Evolutionary conservation across 2,113 vertebrate species (phyloP).

Genomic region (Puntigrus tetrazona): DNA sequence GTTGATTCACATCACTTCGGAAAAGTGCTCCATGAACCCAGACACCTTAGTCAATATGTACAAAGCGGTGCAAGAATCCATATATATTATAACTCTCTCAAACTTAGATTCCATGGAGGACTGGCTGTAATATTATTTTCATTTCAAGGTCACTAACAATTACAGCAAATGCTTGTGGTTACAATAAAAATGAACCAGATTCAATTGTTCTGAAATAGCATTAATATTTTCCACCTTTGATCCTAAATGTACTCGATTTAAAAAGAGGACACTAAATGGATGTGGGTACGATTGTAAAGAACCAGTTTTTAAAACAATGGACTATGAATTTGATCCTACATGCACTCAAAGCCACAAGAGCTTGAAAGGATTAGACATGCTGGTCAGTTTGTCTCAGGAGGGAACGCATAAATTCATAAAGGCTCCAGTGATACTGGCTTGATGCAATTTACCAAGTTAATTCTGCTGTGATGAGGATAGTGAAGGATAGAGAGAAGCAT

Average conservation of each 20-base stretch:
- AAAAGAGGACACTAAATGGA: background rate
- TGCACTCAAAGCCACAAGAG: background rate
- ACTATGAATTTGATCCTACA: constrained; percentile 11
- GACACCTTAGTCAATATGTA: background rate
- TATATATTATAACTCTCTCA: background rate
- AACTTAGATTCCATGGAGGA: background rate
- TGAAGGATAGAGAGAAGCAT: background rate
- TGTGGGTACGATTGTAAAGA: background rate
- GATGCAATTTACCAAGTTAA: background rate
- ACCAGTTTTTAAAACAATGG: constrained; percentile 14
- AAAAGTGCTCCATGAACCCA: constrained; percentile 4
- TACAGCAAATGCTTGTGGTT: background rate
- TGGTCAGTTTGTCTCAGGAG: background rate
- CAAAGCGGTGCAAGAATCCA: background rate
- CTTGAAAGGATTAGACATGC: constrained; percentile 6
- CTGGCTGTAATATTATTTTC: background rate
- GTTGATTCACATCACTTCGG: background rate
- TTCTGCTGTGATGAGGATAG: background rate
- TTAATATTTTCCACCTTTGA: constrained; percentile 19
- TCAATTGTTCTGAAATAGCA: background rate
- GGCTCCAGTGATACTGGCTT: background rate
- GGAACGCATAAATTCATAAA: constrained; percentile 1
- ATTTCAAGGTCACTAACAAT: constrained; percentile 10
- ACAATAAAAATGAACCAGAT: background rate
- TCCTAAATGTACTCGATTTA: background rate